Evolutionary conservation across 2,113 vertebrate species (phyloP).

Genomic region (Lipophrys pholis): DNA sequence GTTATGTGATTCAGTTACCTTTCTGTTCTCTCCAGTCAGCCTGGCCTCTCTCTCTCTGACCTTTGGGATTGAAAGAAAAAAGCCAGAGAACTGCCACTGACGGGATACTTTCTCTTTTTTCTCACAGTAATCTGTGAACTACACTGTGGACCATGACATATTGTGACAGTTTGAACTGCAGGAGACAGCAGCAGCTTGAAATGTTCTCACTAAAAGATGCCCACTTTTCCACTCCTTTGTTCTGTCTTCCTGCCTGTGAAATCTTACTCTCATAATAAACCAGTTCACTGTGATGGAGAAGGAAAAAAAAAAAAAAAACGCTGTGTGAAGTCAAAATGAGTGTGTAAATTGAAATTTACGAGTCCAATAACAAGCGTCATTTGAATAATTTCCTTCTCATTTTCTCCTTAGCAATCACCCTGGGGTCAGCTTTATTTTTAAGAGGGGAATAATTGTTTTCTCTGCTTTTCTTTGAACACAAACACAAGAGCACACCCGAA

Average conservation of each 20-base stretch:
- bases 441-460: conserved; percentile 15
- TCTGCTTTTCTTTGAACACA: conserved; percentile 16
- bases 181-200: conserved; percentile 12
- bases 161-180: background rate
- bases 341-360: conserved; percentile 55
- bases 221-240: background rate
- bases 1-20: too few relatives aligned
- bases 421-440: conserved; percentile 27
- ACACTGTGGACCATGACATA: too few relatives aligned
- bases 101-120: too few relatives aligned
- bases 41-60: too few relatives aligned
- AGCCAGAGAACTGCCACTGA: too few relatives aligned
- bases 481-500: background rate
- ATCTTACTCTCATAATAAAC: conserved; percentile 40
- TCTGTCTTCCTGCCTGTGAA: conserved; percentile 26
- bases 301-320: too few relatives aligned
- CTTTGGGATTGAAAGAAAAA: too few relatives aligned
- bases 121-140: too few relatives aligned
- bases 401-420: conserved; percentile 13
- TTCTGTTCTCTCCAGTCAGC: too few relatives aligned
- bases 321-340: conserved; percentile 38
- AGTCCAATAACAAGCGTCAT: conserved; percentile 51
- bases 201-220: conserved; percentile 24
- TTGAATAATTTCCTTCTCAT: conserved; percentile 56
- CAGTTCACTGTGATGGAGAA: conserved; percentile 23